Percentiles rank a stretch among this genome's conserved stretches.
Conservation (phyloP, 1,140 invertebrate species). For the Drosophila azteca region DNA sequence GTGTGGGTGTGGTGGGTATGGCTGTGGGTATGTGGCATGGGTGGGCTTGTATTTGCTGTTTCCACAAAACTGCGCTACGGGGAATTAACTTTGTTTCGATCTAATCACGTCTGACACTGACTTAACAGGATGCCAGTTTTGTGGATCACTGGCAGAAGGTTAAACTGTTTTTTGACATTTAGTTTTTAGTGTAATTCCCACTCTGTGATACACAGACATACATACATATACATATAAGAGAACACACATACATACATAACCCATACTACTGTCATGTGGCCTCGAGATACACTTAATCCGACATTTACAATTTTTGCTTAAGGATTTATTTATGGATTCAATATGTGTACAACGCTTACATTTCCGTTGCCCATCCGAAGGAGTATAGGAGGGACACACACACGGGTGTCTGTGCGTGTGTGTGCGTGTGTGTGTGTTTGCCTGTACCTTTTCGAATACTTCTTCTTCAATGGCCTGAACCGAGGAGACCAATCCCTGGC, state of each 20-base stretch:
- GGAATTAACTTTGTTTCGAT: constrained; percentile 80
- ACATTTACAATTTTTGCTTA: constrained; percentile 82
- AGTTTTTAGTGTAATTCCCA: constrained; percentile 60
- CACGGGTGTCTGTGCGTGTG: constrained; percentile 10
- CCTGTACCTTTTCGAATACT: constrained; percentile 54
- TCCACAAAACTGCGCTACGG: constrained; percentile 50
- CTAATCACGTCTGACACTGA: constrained; percentile 61
- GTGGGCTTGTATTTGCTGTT: constrained; percentile 20
- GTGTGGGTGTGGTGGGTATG: constrained; percentile 9
- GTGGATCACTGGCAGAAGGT: not conserved
- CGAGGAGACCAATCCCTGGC: constrained; percentile 3
- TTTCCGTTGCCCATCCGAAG: constrained; percentile 24
- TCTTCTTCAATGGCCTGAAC: constrained; percentile 54
- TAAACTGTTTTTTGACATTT: constrained; percentile 64
- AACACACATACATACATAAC: constrained; percentile 9
- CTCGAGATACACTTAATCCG: constrained; percentile 77
- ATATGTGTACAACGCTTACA: constrained; percentile 69
- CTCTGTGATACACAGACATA: not conserved
- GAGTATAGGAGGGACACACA: not conserved
- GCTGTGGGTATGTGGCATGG: constrained; percentile 3
- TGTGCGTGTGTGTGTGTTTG: constrained; percentile 25
- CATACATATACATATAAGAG: constrained; percentile 54
- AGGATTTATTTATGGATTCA: constrained; percentile 82
- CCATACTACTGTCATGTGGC: constrained; percentile 28
- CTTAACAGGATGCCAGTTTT: constrained; percentile 21